A percentile compares a stretch with the other conserved stretches of the same genome.
Conservation (phyloP, 2,113 vertebrate genomes). For the Phalacrocorax carbo region DNA sequence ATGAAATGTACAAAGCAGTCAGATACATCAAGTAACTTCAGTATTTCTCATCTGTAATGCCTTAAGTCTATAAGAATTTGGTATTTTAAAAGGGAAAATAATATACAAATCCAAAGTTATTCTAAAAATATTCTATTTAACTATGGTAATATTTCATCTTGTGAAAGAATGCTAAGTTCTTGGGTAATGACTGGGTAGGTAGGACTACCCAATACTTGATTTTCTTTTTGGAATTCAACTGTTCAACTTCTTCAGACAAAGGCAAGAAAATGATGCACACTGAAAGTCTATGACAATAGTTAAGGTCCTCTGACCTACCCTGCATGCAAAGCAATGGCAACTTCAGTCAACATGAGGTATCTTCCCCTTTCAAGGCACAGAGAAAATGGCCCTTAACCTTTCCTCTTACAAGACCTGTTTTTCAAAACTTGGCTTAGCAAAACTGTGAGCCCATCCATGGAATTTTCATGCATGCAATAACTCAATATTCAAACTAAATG, state of each 20-base stretch:
- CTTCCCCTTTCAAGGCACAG: not conserved
- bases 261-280: not conserved
- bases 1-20: not conserved
- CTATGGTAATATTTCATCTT: not conserved
- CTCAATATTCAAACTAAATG: not conserved
- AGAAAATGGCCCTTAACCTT: not conserved
- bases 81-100: not conserved
- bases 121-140: not conserved
- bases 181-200: rapidly evolving
- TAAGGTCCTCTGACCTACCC: not conserved
- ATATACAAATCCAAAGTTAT: not conserved
- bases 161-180: not conserved
- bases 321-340: not conserved
- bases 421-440: not conserved
- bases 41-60: not conserved
- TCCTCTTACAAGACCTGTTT: not conserved
- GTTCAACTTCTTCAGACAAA: not conserved
- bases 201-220: not conserved
- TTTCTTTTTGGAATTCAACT: not conserved
- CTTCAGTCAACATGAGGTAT: not conserved
- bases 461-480: not conserved
- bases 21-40: not conserved
- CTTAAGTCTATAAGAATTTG: not conserved
- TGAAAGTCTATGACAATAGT: not conserved
- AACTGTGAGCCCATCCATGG: not conserved